Evolutionary conservation across 2,888 invertebrate genomes (phyloP), one percentile per base, ranked within the genome.

Genomic region (Morpho achilles): DNA sequence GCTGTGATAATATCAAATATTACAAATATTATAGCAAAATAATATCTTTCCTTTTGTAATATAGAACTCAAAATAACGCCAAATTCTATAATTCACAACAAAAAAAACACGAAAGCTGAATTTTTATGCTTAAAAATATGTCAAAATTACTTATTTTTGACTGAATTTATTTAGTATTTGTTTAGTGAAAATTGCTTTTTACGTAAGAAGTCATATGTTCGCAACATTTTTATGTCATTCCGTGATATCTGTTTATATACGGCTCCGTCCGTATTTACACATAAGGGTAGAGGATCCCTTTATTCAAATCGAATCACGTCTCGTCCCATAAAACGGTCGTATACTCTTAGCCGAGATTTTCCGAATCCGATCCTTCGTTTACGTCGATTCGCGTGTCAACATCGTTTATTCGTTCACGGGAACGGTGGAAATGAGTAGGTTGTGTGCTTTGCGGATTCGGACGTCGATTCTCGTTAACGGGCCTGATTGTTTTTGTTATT

Each of bases 401-500:
- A 70, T 62, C 67, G 70, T 68, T 70, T 69, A 67, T 66, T 67
- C 66, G 49, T 58, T 58, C 50, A 62, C 60, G 61, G 61, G 64
- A 63, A 32, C 32, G 32, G 32, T 32, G 32, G 5, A 66, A 68
- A 71, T 68, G 68, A 68, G 67, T 63, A 65, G 69, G 63, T 56
- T 69, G 68, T 69, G 64, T 75, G 62, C 66, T 71, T 72, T 72
- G 68, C 60, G 70, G 69, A 74, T 71, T 62, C 64, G 59, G 67
- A 62, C 63, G 68, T 67, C 68, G 67, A 62, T 68, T 72, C 76
- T 76, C 75, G 73, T 78, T 78, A 76, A 70, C 70, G 66, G 66
- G 68, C 71, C 64, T 72, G 84, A 87, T 88, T 76, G 70, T 75
- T 73, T 73, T 72, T 71, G 69, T 68, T 69, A 67, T 60, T 62